Evolutionary conservation across 2,113 vertebrate species (phyloP), one percentile per base, ranked within the genome.

Genomic region (Miniopterus natalensis): DNA sequence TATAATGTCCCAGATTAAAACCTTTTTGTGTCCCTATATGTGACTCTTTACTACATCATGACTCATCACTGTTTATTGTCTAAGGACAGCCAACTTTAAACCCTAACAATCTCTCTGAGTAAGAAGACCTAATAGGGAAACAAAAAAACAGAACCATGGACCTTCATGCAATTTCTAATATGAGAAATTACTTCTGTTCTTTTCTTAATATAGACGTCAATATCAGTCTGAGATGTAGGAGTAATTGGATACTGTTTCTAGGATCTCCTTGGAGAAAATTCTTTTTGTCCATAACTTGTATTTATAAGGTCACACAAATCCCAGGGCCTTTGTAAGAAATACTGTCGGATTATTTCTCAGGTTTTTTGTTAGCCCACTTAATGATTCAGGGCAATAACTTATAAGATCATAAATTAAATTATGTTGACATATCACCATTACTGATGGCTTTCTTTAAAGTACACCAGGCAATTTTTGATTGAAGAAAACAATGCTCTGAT

Each of bases 341-440:
- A 45, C 6, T 81, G 13, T 45, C 1, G 66, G 42, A 78, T 94
- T 2, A 78, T 97, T 89, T 81, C 11, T 90, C 87, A 42, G 63
- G 11, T 31, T 47, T 49, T 49, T 75, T 90, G 13, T 10, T 75
- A 96, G 42, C 57, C 59, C 51, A 3, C 70, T 94, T 94, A 97
- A 88, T 96, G 51, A 95, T 68, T 96, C 18, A 63, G 10, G 42
- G 31, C 13, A 94, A 40, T 92, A 55, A 51, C 63, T 97, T 89
- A 81, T 84, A 86, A 83, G 20, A 85, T 87, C 79, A 93, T 95
- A 97, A 97, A 93, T 90, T 77, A 96, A 95, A 78, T 84, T 92
- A 40, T 94, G 45, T 93, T 90, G 90, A 81, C 79, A 96, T 86
- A 55, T 74, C 45, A 96, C 87, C 57, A 15, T 23, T 85, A 66